Evolutionary conservation across 2,113 vertebrate genomes (phyloP).

Genomic region (Todiramphus saurophagus): DNA sequence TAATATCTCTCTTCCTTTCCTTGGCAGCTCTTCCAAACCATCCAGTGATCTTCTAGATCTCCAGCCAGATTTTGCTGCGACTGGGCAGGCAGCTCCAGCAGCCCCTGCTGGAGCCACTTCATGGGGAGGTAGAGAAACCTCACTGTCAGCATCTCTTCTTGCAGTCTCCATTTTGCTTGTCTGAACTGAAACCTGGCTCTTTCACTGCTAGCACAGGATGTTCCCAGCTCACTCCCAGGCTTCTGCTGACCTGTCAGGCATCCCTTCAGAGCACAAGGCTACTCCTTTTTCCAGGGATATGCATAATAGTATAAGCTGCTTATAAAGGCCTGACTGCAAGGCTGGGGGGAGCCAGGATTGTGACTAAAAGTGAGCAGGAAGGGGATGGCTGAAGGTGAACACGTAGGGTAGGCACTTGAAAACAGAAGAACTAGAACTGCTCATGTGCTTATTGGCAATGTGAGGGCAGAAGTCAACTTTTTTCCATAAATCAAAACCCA

Average conservation of each 20-base stretch:
- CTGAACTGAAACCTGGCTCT: background rate
- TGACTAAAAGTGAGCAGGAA: constrained; percentile 31
- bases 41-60: constrained; percentile 93
- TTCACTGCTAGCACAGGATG: background rate
- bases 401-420: background rate
- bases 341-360: background rate
- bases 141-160: constrained; percentile 9
- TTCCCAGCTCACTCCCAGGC: background rate
- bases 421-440: background rate
- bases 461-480: background rate
- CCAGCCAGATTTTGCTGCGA: constrained; percentile 85
- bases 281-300: constrained; percentile 35
- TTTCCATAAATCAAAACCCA: background rate
- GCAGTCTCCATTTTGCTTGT: background rate
- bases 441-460: background rate
- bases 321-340: constrained; percentile 19
- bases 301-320: constrained; percentile 32
- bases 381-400: constrained; percentile 4
- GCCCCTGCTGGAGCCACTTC: constrained; percentile 79
- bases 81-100: constrained; percentile 76
- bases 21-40: constrained; percentile 77
- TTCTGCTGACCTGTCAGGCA: constrained; percentile 28
- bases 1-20: background rate
- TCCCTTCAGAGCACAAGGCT: background rate
- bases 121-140: constrained; percentile 88